Conservation (phyloP, 2,888 invertebrate species). For the Selenia dentaria region DNA sequence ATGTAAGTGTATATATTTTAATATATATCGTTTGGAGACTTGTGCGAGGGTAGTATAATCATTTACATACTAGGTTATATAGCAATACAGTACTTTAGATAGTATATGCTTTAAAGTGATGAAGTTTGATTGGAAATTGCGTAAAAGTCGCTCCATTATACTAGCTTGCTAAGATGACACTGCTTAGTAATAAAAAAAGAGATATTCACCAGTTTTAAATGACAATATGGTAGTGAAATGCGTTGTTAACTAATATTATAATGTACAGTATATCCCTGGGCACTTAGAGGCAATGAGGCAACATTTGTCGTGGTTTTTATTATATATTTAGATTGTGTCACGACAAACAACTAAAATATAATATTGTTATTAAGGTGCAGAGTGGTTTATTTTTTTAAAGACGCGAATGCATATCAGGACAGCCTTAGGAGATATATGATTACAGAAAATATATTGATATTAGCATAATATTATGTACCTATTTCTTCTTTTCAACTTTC, state of each 20-base stretch:
- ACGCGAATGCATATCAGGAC: conserved; percentile 76
- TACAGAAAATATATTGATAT: conserved; percentile 37
- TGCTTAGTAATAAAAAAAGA: conserved; percentile 39
- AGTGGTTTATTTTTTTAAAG: conserved; percentile 81
- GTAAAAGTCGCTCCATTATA: conserved; percentile 25
- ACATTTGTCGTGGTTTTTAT: conserved; percentile 17
- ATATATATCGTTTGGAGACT: conserved; percentile 60
- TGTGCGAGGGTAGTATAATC: conserved; percentile 54
- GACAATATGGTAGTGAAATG: conserved; percentile 65
- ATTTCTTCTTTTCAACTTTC: conserved; percentile 19
- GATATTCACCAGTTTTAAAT: conserved; percentile 50
- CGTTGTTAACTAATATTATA: conserved; percentile 17
- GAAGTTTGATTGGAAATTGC: conserved; percentile 24
- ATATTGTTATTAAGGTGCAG: conserved; percentile 65
- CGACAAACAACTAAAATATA: conserved; percentile 28
- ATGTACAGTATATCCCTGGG: conserved; percentile 10
- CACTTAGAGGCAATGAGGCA: conserved; percentile 49
- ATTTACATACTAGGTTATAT: conserved; percentile 32
- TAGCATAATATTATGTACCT: conserved; percentile 21
- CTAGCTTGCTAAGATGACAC: conserved; percentile 38
- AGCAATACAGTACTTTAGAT: conserved; percentile 26
- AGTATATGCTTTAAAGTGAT: conserved; percentile 23
- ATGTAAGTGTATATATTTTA: conserved; percentile 47
- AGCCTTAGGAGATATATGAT: conserved; percentile 66
- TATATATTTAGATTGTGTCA: conserved; percentile 24